phyloP scores from a whole-genome alignment of 2,113 vertebrate genomes.

The Halcyon malimbica region DNA sequence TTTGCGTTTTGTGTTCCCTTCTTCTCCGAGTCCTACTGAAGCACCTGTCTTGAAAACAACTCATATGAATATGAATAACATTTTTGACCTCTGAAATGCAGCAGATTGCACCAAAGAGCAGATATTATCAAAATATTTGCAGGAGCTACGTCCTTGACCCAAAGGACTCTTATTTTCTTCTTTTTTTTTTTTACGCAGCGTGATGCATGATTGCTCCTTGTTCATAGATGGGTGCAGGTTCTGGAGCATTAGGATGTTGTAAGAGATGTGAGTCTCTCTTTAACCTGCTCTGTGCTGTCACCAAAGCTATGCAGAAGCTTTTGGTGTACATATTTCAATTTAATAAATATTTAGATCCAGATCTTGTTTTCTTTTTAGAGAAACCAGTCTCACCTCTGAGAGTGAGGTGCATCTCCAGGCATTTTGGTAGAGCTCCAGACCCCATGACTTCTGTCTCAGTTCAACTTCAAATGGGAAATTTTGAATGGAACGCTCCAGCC shows the following conservation, averaged over 20 bases:
- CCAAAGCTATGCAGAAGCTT: neutral
- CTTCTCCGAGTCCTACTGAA: neutral
- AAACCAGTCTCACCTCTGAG: neutral
- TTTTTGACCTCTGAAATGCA: slow-evolving; percentile 48
- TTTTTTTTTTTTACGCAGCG: neutral
- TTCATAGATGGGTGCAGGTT: neutral
- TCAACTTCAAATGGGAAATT: neutral
- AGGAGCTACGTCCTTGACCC: neutral
- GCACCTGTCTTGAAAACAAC: neutral
- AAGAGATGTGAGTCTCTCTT: neutral
- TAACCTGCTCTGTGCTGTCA: neutral
- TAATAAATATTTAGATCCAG: neutral
- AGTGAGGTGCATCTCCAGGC: neutral
- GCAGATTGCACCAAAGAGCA: slow-evolving; percentile 47
- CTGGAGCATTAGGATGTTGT: neutral
- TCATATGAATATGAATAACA: neutral
- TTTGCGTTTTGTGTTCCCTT: neutral
- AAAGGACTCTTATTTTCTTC: neutral
- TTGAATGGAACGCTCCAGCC: neutral
- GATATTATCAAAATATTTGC: neutral
- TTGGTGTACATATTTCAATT: neutral
- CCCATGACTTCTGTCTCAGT: neutral
- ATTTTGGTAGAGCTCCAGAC: neutral
- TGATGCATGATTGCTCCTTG: neutral
- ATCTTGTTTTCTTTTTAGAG: neutral